phyloP scores from a whole-genome alignment of 2,797 vertebrate species.

The Microctenopoma steveboyesi region DNA sequence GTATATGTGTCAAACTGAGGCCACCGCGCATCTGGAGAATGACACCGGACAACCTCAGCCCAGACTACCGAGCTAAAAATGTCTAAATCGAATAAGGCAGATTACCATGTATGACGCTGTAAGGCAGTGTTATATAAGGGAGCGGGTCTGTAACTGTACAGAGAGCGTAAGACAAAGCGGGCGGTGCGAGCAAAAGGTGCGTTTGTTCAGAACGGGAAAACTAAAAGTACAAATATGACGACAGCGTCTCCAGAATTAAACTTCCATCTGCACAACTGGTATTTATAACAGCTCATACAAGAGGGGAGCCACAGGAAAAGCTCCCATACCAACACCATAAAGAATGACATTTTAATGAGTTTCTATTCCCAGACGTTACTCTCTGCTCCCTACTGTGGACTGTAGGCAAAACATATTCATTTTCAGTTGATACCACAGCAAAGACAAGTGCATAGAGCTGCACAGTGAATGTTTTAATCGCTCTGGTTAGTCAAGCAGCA shows the following conservation, averaged over 20 bases:
- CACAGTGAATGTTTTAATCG: neutral
- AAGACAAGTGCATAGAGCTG: constrained; percentile 15
- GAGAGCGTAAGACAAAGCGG: constrained; percentile 11
- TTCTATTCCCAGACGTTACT: constrained; percentile 48
- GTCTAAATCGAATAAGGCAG: constrained; percentile 3
- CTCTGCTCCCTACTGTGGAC: constrained; percentile 7
- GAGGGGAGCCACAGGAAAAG: constrained; percentile 24
- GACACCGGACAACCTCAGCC: constrained; percentile 53
- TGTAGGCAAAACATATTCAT: neutral
- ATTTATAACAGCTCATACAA: constrained; percentile 61
- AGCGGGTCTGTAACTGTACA: constrained; percentile 8
- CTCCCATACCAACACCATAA: constrained; percentile 42
- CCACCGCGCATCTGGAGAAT: constrained; percentile 74
- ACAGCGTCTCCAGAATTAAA: constrained; percentile 38
- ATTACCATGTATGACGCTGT: constrained; percentile 1
- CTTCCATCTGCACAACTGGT: constrained; percentile 54
- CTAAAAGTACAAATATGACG: constrained; percentile 48
- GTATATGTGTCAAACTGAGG: constrained; percentile 71
- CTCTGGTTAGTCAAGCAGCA: constrained; percentile 1
- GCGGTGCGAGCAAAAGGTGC: constrained; percentile 2
- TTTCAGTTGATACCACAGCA: constrained; percentile 18
- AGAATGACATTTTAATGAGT: constrained; percentile 53
- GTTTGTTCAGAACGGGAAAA: constrained; percentile 36
- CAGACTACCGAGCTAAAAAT: constrained; percentile 30
- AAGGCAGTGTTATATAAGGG: constrained; percentile 23